Base-by-base conservation (phyloP, 2,888 invertebrate genomes). In the Empis stercorea region DNA sequence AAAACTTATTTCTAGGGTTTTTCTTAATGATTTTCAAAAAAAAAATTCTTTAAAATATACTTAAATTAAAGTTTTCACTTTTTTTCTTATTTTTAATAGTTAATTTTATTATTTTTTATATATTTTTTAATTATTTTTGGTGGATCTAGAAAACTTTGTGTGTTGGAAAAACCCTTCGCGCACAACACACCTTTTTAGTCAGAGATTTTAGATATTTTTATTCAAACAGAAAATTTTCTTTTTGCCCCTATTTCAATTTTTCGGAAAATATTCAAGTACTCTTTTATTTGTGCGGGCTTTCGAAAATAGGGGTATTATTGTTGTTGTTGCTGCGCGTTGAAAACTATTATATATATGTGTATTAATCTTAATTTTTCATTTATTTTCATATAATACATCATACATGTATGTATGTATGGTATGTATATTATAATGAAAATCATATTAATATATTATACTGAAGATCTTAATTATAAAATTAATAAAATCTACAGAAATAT, bases 101-200 rank as follows among this genome's bases (percentile, higher is more conserved):
- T 27, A 27, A 34, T 34, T 34, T 34, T 34, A 5, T 5, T 7
- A 30, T 41, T 45, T 44, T n/a, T 40, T 37, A 38, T 45, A 32
- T 45, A 43, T 41, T 46, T 40, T 45, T 44, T 34, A 32, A 37
- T 41, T 46, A 37, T 42, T 43, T 45, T n/a, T 48, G 34, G 51
- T 52, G 44, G 52, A 49, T 48, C 50, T 54, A 47, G 51, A 53
- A 51, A 54, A 52, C 51, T 48, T 54, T 54, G 49, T 53, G 49
- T 53, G 52, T 55, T 51, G 52, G 55, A 51, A 54, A 54, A 54
- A 54, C 48, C 52, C 51, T 55, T 50, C 52, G 46, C 55, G 55
- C 51, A 55, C 53, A 53, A 53, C 54, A 54, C 55, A 55, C 55
- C 55, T 55, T 55, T 52, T 52, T 48, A 53, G 14, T 32, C 49